Conservation (phyloP, 1,140 invertebrate species). For the Drosophila paulistorum region DNA sequence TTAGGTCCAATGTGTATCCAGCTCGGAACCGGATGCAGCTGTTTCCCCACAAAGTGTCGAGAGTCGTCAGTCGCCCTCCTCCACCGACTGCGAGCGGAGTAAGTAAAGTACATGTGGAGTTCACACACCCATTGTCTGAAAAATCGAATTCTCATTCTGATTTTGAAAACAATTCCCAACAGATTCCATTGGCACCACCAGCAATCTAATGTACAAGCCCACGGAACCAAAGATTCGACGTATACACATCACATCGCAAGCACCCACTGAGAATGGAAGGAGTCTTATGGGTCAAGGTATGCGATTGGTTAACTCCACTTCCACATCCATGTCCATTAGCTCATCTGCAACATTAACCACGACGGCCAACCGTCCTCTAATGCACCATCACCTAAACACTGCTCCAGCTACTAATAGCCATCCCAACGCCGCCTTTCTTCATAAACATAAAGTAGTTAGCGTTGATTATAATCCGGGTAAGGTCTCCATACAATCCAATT, state of each 20-base stretch:
- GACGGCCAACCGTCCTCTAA: slow-evolving; percentile 43
- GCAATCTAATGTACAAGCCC: slow-evolving; percentile 72
- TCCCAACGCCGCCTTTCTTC: slow-evolving; percentile 53
- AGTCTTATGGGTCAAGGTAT: slow-evolving; percentile 66
- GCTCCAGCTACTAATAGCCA: slow-evolving; percentile 48
- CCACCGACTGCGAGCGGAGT: slow-evolving; percentile 78
- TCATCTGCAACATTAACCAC: slow-evolving; percentile 62
- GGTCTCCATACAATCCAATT: slow-evolving; percentile 38
- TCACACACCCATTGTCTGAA: no score
- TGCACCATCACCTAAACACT: slow-evolving; percentile 54
- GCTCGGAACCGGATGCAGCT: slow-evolving; percentile 89
- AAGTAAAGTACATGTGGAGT: slow-evolving; percentile 7
- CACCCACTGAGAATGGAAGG: slow-evolving; percentile 37
- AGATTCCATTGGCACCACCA: slow-evolving; percentile 38
- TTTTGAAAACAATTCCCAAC: background rate
- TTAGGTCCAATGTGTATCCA: slow-evolving; percentile 93
- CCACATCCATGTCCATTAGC: slow-evolving; percentile 58
- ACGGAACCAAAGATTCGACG: slow-evolving; percentile 78
- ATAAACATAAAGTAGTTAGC: slow-evolving; percentile 72
- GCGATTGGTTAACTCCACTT: slow-evolving; percentile 50
- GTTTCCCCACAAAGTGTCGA: slow-evolving; percentile 74
- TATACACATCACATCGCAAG: slow-evolving; percentile 75
- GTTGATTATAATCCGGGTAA: slow-evolving; percentile 73
- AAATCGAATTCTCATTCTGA: no score
- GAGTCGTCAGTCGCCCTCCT: slow-evolving; percentile 77